A percentile compares a stretch with the other conserved stretches of the same genome.
Evolutionary conservation across 1,140 invertebrate genomes (phyloP).

Genomic region (Polypedilum vanderplanki): DNA sequence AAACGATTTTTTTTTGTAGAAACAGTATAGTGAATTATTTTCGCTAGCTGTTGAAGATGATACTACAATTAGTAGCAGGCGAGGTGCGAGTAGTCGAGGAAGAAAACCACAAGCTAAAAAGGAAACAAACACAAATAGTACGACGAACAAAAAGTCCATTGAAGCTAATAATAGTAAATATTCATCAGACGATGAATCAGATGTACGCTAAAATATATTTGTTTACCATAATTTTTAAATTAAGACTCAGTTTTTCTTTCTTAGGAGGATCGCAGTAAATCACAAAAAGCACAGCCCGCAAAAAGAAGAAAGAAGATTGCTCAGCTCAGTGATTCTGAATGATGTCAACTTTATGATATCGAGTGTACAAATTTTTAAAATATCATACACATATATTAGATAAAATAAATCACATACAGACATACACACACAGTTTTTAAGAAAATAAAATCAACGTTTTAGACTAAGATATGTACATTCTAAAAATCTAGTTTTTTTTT

Average conservation of each 20-base stretch:
- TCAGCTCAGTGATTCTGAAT: constrained; percentile 42
- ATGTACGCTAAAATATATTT: constrained; percentile 34
- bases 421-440: not conserved
- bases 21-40: constrained; percentile 86
- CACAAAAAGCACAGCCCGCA: constrained; percentile 38
- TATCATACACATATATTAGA: not conserved
- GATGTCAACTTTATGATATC: constrained; percentile 32
- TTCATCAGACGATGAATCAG: constrained; percentile 42
- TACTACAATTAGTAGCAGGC: constrained; percentile 38
- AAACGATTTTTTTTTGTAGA: too few species aligned
- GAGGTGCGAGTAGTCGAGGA: constrained; percentile 41
- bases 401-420: not conserved
- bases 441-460: not conserved
- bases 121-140: constrained; percentile 37
- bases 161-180: constrained; percentile 41
- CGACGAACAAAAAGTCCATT: constrained; percentile 37
- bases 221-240: not conserved
- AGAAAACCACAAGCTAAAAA: constrained; percentile 41
- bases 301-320: constrained; percentile 41
- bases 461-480: not conserved
- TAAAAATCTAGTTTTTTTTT: not conserved
- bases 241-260: constrained; percentile 24
- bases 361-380: constrained; percentile 7
- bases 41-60: constrained; percentile 85
- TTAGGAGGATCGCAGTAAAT: constrained; percentile 42